Conservation (phyloP, 2,888 invertebrate genomes). For the Pyrgus malvae region DNA sequence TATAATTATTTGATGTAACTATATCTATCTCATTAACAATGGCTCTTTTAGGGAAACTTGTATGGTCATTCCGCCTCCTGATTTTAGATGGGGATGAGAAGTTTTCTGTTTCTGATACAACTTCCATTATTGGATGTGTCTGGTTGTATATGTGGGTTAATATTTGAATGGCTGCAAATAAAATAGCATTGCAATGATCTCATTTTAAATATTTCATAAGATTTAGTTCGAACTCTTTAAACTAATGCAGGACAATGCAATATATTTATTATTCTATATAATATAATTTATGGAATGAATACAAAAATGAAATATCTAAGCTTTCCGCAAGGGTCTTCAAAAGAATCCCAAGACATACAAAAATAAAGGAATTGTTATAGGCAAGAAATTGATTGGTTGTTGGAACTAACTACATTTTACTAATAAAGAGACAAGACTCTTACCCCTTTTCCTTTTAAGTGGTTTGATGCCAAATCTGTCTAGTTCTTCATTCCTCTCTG, state of each 20-base stretch:
- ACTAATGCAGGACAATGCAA: too few species aligned
- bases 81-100: conserved; percentile 58
- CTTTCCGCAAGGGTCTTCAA: too few species aligned
- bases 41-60: conserved; percentile 7
- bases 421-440: conserved; percentile 24
- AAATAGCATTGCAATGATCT: too few species aligned
- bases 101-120: conserved; percentile 41
- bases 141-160: conserved; percentile 85
- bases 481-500: conserved; percentile 79
- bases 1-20: neutral
- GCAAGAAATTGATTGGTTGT: too few species aligned
- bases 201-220: too few species aligned
- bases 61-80: conserved; percentile 38
- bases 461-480: conserved; percentile 86
- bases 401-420: too few species aligned
- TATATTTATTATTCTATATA: too few species aligned
- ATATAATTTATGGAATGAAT: too few species aligned
- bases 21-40: conserved; percentile 11
- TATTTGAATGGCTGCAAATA: conserved; percentile 79
- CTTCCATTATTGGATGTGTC: conserved; percentile 83
- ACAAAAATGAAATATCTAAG: too few species aligned
- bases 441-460: conserved; percentile 83
- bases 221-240: too few species aligned
- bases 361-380: too few species aligned
- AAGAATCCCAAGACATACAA: too few species aligned